A percentile compares a stretch with the other conserved stretches of the same genome.
Evolutionary conservation across 2,888 invertebrate genomes (phyloP).

Genomic region (Ophion obscuratus): DNA sequence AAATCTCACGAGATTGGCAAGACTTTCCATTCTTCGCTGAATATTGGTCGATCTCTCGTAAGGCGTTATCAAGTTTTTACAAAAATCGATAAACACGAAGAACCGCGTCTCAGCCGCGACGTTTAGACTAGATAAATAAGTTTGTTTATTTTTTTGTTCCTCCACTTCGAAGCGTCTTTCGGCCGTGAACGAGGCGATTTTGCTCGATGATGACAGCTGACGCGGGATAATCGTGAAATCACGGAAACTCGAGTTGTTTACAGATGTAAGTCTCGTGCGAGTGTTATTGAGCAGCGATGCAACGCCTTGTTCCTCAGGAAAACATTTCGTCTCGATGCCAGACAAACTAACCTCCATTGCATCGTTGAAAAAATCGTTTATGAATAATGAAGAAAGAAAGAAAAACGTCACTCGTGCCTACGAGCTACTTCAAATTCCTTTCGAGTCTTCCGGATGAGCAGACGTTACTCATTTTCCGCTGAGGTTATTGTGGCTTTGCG

Average conservation of each 20-base stretch:
- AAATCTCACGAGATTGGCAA: conserved; percentile 74
- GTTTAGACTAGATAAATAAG: conserved; percentile 58
- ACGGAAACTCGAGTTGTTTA: conserved; percentile 59
- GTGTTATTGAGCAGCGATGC: conserved; percentile 37
- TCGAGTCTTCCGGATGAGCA: conserved; percentile 56
- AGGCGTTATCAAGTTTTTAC: conserved; percentile 71
- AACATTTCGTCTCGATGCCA: conserved; percentile 47
- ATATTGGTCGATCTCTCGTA: conserved; percentile 72
- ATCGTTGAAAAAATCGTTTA: conserved; percentile 46
- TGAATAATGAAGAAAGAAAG: conserved; percentile 10
- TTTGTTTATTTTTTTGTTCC: conserved; percentile 34
- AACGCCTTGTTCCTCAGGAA: conserved; percentile 38
- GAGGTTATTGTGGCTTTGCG: conserved; percentile 68
- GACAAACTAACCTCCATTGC: conserved; percentile 59
- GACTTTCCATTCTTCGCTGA: conserved; percentile 69
- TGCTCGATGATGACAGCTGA: conserved; percentile 18
- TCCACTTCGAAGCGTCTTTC: conserved; percentile 7
- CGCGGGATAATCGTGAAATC: conserved; percentile 10
- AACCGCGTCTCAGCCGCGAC: conserved; percentile 53
- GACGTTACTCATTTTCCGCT: conserved; percentile 60
- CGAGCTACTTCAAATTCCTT: conserved; percentile 46
- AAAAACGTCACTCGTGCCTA: conserved; percentile 7
- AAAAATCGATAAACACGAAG: conserved; percentile 76
- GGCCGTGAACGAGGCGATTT: conserved; percentile 5
- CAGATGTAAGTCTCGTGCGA: conserved; percentile 36